Base-by-base conservation (phyloP, 2,113 vertebrate species). In the Charadrius vociferus region DNA sequence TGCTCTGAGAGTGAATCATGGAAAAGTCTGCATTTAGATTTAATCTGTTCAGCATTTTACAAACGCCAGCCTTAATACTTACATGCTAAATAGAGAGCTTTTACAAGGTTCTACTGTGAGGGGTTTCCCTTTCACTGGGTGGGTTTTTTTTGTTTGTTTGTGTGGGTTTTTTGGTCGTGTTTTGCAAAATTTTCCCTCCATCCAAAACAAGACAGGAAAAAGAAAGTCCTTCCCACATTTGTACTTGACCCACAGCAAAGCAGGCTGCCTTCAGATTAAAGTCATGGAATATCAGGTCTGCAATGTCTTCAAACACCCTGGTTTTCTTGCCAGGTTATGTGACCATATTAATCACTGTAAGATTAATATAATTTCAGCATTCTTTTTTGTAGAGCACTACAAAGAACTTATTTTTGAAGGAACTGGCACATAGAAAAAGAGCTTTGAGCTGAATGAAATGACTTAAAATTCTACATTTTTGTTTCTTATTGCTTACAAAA, bases 81-180 rank as follows among this genome's bases (percentile, higher is more conserved):
- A n/a, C 11, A 32, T 19, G 20, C 29, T 52, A n/a, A 82, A 45
- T 14, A 32, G 14, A 49, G 70, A 80, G 29, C 1, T 81, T 62
- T 83, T 26, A 23, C 55, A 81, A 74, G 34, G 24, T 52, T 58
- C 71, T 58, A 18, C 2, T 78, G 41, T 53, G 26, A 83, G 24
- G 3, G 2, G 4, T 34, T 78, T 66, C n/a, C 20, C 34, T 68
- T 67, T 85, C 22, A 71, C 37, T 63, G 12, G 11, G 12, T 27
- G 4, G 14, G 67, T 61, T 0, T 0, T 3, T 16, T 71, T 61
- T 0, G 0, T 3, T 34, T 59, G 14, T 9, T 30, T 53, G 47
- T 41, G 24, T 22, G 32, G 0, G 2, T 9, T 56, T 13, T n/a
- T 32, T 41, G 17, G 23, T 27, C 27, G 61, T 7, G 20, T 34